Percentiles rank a stretch among this genome's conserved stretches.
phyloP scores from a whole-genome alignment of 2,113 vertebrate genomes.

The Sorex fumeus region DNA sequence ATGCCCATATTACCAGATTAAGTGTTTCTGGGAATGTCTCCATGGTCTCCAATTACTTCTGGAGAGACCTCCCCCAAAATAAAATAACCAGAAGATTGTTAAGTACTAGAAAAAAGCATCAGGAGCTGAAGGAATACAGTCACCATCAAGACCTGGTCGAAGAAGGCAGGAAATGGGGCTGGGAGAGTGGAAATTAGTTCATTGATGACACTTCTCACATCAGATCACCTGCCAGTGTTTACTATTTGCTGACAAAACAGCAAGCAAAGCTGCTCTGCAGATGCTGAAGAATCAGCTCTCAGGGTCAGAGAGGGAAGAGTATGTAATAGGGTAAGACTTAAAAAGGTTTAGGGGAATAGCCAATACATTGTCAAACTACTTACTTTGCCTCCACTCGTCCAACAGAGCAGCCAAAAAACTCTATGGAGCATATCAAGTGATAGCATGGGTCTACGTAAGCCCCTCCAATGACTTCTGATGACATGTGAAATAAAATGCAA shows the following conservation, averaged over 20 bases:
- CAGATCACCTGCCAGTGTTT: background rate
- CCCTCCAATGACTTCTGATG: background rate
- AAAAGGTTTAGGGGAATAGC: background rate
- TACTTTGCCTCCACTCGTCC: background rate
- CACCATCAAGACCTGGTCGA: background rate
- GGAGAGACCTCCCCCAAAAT: background rate
- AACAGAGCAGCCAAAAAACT: background rate
- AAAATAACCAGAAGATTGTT: slow-evolving; percentile 28
- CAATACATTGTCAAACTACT: background rate
- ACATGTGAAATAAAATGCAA: slow-evolving; percentile 18
- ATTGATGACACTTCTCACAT: background rate
- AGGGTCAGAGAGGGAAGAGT: background rate
- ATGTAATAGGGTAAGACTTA: background rate
- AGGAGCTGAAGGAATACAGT: background rate
- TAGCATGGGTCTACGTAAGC: too few species aligned
- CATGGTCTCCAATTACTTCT: too few species aligned
- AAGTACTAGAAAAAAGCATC: background rate
- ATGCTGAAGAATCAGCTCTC: background rate
- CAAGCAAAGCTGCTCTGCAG: slow-evolving; percentile 2
- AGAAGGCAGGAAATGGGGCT: background rate
- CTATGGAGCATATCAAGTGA: background rate
- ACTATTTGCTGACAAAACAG: background rate
- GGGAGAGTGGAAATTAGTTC: background rate
- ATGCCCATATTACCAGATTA: background rate
- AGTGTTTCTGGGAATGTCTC: background rate